Conservation (phyloP, 1,140 invertebrate species). For the Leptinotarsa lineolata region DNA sequence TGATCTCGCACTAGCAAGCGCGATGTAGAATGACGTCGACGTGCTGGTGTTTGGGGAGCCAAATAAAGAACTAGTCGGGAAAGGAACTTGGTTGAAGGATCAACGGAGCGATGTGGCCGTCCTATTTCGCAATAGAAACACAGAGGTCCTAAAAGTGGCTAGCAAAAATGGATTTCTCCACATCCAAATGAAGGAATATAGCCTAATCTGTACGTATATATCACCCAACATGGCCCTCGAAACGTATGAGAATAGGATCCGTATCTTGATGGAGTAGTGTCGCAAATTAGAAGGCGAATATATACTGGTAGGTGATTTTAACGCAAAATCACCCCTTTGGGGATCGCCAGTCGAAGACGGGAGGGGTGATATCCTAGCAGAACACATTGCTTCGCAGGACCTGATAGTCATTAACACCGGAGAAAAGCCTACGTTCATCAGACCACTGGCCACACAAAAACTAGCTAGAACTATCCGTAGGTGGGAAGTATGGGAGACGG, state of each 20-base stretch:
- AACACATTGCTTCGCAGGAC: not conserved
- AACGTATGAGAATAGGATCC: not conserved
- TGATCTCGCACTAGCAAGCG: not conserved
- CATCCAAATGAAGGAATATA: not conserved
- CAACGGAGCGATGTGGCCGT: not conserved
- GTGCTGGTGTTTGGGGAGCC: not conserved
- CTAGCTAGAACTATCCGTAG: not conserved
- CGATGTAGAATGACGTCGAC: not conserved
- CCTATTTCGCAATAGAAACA: not conserved
- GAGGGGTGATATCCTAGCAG: not conserved
- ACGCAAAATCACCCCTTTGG: not conserved
- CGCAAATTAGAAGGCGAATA: not conserved
- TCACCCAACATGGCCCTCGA: not conserved
- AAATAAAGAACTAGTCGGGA: not conserved
- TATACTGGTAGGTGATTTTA: not conserved
- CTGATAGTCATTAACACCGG: not conserved
- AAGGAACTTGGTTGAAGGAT: not conserved
- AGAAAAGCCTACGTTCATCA: not conserved
- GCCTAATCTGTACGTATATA: not conserved
- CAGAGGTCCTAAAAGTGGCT: not conserved
- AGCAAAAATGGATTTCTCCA: not conserved
- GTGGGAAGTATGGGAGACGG: not conserved
- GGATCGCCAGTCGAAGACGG: not conserved
- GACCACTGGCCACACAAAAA: not conserved
- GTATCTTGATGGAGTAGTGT: not conserved